Conservation (phyloP, 2,797 vertebrate genomes). For the Eurystomus glaucurus region DNA sequence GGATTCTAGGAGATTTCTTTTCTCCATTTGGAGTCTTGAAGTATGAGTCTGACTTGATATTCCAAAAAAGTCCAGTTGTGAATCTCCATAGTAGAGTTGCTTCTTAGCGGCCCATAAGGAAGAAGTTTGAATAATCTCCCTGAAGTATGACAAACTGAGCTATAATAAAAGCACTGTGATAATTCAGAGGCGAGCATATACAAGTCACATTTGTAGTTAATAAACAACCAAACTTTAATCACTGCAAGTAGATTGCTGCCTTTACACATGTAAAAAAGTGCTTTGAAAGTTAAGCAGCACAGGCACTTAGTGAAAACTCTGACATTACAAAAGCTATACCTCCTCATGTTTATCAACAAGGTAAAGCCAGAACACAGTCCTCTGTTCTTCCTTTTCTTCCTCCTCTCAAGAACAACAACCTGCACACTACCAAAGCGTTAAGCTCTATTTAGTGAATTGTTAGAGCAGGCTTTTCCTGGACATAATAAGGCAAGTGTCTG, state of each 20-base stretch:
- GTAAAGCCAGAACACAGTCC: background rate
- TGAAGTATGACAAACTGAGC: background rate
- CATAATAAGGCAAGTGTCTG: conserved; percentile 71
- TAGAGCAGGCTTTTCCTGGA: conserved; percentile 49
- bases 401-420: conserved; percentile 10
- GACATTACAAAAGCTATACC: background rate
- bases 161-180: conserved; percentile 14
- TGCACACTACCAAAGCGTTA: conserved; percentile 5
- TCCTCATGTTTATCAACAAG: background rate
- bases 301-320: background rate
- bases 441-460: conserved; percentile 22
- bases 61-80: background rate
- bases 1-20: background rate
- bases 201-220: background rate
- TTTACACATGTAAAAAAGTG: conserved; percentile 14
- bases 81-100: background rate
- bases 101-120: background rate
- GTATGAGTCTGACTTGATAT: background rate
- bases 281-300: conserved; percentile 10
- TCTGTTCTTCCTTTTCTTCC: background rate
- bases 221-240: conserved; percentile 33
- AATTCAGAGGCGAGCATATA: conserved; percentile 10
- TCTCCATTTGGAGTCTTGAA: background rate
- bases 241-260: background rate
- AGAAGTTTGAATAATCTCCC: background rate